Evolutionary conservation across 2,113 vertebrate genomes (phyloP).

Genomic region (Sisor rabdophorus): DNA sequence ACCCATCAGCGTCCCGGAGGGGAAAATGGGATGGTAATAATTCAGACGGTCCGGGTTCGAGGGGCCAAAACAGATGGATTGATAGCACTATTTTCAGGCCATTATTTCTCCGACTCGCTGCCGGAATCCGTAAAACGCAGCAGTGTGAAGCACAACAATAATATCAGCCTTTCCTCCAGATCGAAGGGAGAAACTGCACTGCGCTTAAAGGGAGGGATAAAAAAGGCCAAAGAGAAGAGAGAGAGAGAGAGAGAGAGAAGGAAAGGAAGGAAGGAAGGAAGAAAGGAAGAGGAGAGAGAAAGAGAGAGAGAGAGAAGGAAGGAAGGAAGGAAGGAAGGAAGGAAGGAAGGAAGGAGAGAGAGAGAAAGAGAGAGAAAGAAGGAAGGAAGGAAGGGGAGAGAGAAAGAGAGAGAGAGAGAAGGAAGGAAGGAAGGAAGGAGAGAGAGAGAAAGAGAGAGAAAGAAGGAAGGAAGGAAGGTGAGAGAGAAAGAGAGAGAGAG

Average conservation of each 20-base stretch:
- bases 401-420: neutral
- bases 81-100: slow-evolving; percentile 21
- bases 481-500: no score
- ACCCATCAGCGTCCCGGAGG: slow-evolving; percentile 33
- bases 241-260: neutral
- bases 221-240: neutral
- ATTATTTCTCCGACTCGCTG: slow-evolving; percentile 14
- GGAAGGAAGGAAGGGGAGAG: neutral
- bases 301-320: slow-evolving; percentile 4
- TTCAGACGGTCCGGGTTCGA: slow-evolving; percentile 32
- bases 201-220: neutral
- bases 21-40: slow-evolving; percentile 24
- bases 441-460: no score
- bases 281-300: no score
- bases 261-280: no score
- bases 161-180: slow-evolving; percentile 21
- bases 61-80: slow-evolving; percentile 32
- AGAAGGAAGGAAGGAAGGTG: no score
- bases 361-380: no score
- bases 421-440: no score
- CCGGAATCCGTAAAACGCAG: slow-evolving; percentile 11
- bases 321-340: neutral
- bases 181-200: neutral
- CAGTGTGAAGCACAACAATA: slow-evolving; percentile 21
- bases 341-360: no score